Conservation (phyloP, 2,113 vertebrate species). For the Opisthocomus hoazin region DNA sequence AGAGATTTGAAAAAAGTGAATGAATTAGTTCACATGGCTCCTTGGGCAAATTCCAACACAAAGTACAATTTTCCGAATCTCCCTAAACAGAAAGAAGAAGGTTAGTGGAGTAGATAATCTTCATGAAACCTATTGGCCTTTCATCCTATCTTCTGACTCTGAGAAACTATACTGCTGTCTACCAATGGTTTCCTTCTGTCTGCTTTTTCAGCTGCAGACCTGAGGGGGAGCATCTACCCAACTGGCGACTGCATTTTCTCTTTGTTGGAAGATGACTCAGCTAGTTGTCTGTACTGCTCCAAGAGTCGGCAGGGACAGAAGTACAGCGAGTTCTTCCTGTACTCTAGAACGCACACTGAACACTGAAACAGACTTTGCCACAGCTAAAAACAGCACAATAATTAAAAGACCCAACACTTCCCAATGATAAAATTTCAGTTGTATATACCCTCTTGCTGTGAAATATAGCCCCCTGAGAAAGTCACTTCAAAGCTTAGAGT, state of each 20-base stretch:
- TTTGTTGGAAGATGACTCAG: neutral
- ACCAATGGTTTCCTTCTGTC: neutral
- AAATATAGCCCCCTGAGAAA: neutral
- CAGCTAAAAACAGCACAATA: neutral
- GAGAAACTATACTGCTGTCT: neutral
- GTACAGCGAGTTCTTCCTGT: neutral
- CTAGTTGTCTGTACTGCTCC: neutral
- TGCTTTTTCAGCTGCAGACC: neutral
- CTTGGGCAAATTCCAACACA: neutral
- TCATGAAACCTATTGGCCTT: neutral
- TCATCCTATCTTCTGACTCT: neutral
- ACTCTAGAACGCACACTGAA: neutral
- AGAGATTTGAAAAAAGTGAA: neutral
- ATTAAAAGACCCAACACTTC: neutral
- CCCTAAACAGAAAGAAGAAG: neutral
- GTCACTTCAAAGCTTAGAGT: neutral
- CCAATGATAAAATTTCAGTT: neutral
- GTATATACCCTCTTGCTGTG: neutral
- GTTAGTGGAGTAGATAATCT: neutral
- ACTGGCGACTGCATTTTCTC: neutral
- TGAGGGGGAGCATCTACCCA: neutral
- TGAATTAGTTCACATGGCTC: neutral
- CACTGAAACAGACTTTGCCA: neutral
- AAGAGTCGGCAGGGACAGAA: neutral
- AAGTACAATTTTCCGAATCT: neutral